A percentile compares a stretch with the other conserved stretches of the same genome.
phyloP scores from a whole-genome alignment of 2,888 invertebrate genomes.

The Catocala nupta region DNA sequence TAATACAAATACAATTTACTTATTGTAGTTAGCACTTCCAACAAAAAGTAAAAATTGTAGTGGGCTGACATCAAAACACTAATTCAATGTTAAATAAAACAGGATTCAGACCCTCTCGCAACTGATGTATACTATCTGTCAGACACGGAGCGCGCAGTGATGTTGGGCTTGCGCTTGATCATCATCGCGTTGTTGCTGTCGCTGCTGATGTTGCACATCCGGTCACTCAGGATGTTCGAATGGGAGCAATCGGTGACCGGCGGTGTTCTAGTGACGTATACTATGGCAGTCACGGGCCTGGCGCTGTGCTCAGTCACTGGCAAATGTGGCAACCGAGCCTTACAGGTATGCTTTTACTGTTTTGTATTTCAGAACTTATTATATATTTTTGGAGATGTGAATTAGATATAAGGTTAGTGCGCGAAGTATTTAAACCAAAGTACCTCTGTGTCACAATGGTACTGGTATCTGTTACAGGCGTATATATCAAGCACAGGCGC shows the following conservation, averaged over 20 bases:
- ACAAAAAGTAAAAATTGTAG: no score
- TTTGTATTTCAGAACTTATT: no score
- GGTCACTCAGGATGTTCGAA: conserved; percentile 68
- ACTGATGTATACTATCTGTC: no score
- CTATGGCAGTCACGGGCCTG: conserved; percentile 59
- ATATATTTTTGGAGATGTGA: no score
- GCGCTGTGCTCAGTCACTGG: conserved; percentile 57
- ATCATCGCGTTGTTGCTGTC: conserved; percentile 57
- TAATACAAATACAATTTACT: no score
- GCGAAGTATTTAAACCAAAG: no score
- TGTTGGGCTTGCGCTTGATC: conserved; percentile 58
- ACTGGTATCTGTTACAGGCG: conserved; percentile 47
- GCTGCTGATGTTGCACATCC: conserved; percentile 63
- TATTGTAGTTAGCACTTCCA: no score
- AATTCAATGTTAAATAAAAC: neutral
- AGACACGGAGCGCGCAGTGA: neutral
- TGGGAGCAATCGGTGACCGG: conserved; percentile 76
- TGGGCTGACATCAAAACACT: no score
- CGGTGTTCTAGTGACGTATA: conserved; percentile 70
- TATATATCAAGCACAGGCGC: conserved; percentile 65
- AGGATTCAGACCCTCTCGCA: conserved; percentile 16
- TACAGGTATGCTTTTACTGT: conserved; percentile 59
- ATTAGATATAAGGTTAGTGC: no score
- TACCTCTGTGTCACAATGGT: no score
- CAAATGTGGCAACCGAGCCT: conserved; percentile 43